These are phyloP conservation scores for Galerucella calmariensis DNA, from an alignment of 2,888 invertebrate genomes.

Conservation along the genomic window DNA sequence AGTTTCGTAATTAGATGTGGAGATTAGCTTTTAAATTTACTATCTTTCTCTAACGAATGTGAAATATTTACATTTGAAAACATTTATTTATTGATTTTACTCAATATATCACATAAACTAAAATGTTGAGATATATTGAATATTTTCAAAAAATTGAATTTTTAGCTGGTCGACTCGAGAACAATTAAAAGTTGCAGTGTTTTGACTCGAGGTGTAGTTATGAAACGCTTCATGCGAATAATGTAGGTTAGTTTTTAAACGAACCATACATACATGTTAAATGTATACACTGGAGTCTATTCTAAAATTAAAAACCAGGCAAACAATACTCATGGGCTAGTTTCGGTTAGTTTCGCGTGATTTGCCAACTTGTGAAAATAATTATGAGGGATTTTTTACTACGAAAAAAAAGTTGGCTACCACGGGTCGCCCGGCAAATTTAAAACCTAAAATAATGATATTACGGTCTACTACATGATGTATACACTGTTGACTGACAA, in stretches of 20 bases:
- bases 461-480: no score
- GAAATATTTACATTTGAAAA: slow-evolving; percentile 5
- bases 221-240: neutral
- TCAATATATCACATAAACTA: neutral
- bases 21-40: slow-evolving; percentile 4
- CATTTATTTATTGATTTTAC: slow-evolving; percentile 6
- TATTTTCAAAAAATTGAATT: neutral
- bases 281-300: neutral
- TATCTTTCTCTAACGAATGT: neutral
- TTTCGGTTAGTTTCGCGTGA: no score
- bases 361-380: neutral
- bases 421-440: no score
- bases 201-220: neutral
- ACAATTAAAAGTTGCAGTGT: neutral
- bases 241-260: neutral
- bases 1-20: slow-evolving; percentile 22
- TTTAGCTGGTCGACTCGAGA: neutral
- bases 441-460: no score
- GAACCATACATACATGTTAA: neutral
- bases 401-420: no score
- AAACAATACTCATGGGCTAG: neutral
- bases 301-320: neutral
- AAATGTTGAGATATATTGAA: neutral
- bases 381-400: neutral
- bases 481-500: no score